Percentiles rank a stretch among this genome's conserved stretches.
Evolutionary conservation across 2,797 vertebrate genomes (phyloP).

Genomic region (Gymnocypris eckloni): DNA sequence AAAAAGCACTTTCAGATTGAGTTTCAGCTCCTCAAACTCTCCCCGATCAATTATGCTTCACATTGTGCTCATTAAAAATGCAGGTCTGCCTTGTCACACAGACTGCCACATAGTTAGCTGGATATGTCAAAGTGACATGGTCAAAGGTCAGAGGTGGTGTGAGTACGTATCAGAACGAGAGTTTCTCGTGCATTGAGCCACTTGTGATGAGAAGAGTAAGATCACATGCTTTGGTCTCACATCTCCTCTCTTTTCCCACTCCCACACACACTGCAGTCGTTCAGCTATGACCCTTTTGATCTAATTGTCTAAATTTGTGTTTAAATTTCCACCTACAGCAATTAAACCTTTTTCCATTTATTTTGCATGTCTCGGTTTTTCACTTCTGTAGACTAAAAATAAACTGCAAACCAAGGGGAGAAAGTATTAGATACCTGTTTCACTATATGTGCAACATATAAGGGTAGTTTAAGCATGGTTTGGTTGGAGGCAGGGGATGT

Average conservation of each 20-base stretch:
- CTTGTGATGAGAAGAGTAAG: constrained; percentile 29
- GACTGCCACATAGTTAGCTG: not conserved
- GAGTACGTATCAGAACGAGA: not conserved
- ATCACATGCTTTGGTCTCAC: not conserved
- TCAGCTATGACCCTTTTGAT: constrained; percentile 1
- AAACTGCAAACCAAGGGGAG: constrained; percentile 3
- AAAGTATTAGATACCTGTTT: constrained; percentile 24
- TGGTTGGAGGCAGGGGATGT: not conserved
- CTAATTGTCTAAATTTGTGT: not conserved
- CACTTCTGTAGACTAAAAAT: not conserved
- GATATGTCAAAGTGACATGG: not conserved
- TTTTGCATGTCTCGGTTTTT: not conserved
- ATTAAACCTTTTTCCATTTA: not conserved
- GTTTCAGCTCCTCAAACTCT: not conserved
- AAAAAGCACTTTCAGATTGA: not conserved
- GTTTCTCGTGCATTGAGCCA: not conserved
- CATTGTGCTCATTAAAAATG: not conserved
- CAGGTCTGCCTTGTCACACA: not conserved
- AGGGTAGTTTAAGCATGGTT: constrained; percentile 32
- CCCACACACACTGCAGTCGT: constrained; percentile 6
- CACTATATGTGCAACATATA: constrained; percentile 20
- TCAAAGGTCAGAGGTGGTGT: not conserved
- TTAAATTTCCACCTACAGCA: not conserved
- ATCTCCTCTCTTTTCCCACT: constrained; percentile 11
- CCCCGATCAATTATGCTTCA: not conserved